These are phyloP conservation scores for Scarus forsteni DNA, from an alignment of 2,797 vertebrate species.

Conservation along the genomic window DNA sequence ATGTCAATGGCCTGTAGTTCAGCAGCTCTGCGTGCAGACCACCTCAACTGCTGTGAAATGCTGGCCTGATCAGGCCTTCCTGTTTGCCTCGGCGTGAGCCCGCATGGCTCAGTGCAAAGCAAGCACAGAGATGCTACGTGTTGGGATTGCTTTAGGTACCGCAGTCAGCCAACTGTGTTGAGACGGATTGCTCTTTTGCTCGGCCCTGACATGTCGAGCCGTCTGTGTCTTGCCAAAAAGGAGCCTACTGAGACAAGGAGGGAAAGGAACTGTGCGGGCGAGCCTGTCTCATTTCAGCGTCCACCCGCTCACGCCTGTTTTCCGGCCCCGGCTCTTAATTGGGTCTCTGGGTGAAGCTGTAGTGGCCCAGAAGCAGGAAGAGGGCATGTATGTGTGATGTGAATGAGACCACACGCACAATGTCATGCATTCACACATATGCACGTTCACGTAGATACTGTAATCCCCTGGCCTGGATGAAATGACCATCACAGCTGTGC, in stretches of 20 bases:
- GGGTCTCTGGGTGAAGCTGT: slow-evolving; percentile 77
- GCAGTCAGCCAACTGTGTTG: slow-evolving; percentile 71
- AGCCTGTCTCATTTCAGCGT: slow-evolving; percentile 77
- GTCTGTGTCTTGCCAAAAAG: slow-evolving; percentile 77
- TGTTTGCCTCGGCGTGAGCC: slow-evolving; percentile 57
- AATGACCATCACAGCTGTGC: slow-evolving; percentile 50
- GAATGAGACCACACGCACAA: slow-evolving; percentile 78
- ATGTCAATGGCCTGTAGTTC: slow-evolving; percentile 36
- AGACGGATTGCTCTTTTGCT: slow-evolving; percentile 82
- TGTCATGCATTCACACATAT: slow-evolving; percentile 47
- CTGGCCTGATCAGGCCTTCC: slow-evolving; percentile 68
- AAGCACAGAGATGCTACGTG: slow-evolving; percentile 76
- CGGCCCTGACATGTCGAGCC: slow-evolving; percentile 74
- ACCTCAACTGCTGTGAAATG: slow-evolving; percentile 60
- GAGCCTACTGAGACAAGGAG: slow-evolving; percentile 65
- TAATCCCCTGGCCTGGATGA: slow-evolving; percentile 48
- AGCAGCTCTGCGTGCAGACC: slow-evolving; percentile 54
- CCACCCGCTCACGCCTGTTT: slow-evolving; percentile 63
- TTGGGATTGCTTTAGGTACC: slow-evolving; percentile 57
- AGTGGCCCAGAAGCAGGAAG: slow-evolving; percentile 42
- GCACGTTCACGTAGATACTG: slow-evolving; percentile 49
- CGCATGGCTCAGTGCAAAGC: slow-evolving; percentile 77
- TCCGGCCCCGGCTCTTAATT: slow-evolving; percentile 73
- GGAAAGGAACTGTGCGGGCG: slow-evolving; percentile 65
- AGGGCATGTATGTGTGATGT: slow-evolving; percentile 68